Percentiles rank a stretch among this genome's conserved stretches.
Conservation (phyloP, 2,797 vertebrate species). For the Anabacerthia variegaticeps region DNA sequence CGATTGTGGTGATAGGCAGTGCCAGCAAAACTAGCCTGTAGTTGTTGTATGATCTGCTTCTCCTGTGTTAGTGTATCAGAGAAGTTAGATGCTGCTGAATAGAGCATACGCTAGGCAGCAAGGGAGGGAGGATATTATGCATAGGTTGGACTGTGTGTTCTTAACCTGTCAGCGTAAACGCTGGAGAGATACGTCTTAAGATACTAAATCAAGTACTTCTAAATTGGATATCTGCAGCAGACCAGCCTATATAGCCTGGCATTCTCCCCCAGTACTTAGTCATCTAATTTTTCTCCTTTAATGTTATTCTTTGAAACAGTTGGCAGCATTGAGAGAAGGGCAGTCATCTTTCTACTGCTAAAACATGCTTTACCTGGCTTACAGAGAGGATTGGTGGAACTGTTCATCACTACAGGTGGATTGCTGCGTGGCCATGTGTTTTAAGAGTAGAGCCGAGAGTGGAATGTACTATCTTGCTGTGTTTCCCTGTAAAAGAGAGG, state of each 20-base stretch:
- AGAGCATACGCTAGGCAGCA: not conserved
- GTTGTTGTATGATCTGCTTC: not conserved
- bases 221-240: not conserved
- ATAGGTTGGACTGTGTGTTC: not conserved
- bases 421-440: fast-evolving
- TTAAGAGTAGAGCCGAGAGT: not conserved
- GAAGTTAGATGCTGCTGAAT: not conserved
- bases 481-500: not conserved
- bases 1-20: not conserved
- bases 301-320: not conserved
- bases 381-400: not conserved
- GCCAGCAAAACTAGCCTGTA: not conserved
- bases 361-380: not conserved
- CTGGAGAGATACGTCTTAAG: not conserved
- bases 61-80: not conserved
- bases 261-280: not conserved
- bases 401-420: not conserved
- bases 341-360: not conserved
- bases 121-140: not conserved
- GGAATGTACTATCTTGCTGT: not conserved
- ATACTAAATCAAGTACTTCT: not conserved
- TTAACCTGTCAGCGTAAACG: not conserved
- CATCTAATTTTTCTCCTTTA: not conserved
- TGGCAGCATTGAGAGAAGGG: not conserved
- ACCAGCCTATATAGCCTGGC: not conserved